Conservation (phyloP, 2,888 invertebrate species). For the Agonopterix heracliana region DNA sequence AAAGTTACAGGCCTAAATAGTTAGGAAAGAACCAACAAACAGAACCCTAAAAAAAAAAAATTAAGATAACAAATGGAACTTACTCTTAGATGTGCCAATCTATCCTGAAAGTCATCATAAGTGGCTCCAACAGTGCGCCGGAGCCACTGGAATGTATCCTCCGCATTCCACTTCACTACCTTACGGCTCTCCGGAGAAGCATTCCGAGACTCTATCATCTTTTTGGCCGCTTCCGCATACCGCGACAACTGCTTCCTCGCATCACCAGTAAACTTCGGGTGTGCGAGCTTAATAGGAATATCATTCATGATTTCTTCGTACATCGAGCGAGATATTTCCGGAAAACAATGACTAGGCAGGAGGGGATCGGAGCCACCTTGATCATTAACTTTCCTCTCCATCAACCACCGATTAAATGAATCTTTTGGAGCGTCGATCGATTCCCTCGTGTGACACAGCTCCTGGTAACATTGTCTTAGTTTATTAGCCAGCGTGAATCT, state of each 20-base stretch:
- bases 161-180: slow-evolving; percentile 98
- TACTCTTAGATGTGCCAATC: slow-evolving; percentile 90
- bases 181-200: slow-evolving; percentile 95
- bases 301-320: slow-evolving; percentile 99
- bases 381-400: slow-evolving; percentile 95
- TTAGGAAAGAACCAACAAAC: no score
- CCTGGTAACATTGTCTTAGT: slow-evolving; percentile 93
- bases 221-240: slow-evolving; percentile 97
- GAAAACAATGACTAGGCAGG: slow-evolving; percentile 92
- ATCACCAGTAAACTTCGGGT: slow-evolving; percentile 96
- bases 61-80: no score
- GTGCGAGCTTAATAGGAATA: slow-evolving; percentile 96
- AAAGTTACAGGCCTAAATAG: no score
- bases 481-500: slow-evolving; percentile 89
- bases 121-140: slow-evolving; percentile 94
- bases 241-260: slow-evolving; percentile 94
- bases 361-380: slow-evolving; percentile 92
- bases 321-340: slow-evolving; percentile 96
- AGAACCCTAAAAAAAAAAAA: no score
- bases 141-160: slow-evolving; percentile 97
- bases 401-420: slow-evolving; percentile 96
- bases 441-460: slow-evolving; percentile 94
- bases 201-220: slow-evolving; percentile 96
- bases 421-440: slow-evolving; percentile 97
- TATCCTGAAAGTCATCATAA: slow-evolving; percentile 93